Conservation (phyloP, 2,888 invertebrate genomes). For the Clepsis dumicolana region DNA sequence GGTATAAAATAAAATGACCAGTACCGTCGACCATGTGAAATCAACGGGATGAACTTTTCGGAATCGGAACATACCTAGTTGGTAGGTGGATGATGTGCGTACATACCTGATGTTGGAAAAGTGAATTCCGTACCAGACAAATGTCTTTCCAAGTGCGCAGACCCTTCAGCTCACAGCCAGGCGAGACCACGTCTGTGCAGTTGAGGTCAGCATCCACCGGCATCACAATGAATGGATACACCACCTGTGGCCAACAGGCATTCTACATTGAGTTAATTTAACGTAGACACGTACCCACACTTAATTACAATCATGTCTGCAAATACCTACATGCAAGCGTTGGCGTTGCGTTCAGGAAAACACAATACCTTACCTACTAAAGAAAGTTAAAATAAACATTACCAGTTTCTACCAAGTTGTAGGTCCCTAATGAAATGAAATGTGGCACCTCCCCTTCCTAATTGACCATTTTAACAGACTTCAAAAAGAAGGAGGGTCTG, state of each 20-base stretch:
- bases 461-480: too few species aligned
- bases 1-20: constrained; percentile 1
- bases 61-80: not conserved
- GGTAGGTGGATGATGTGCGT: constrained; percentile 44
- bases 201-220: constrained; percentile 86
- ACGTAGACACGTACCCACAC: constrained; percentile 18
- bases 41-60: not conserved
- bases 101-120: constrained; percentile 83
- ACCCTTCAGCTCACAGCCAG: constrained; percentile 84
- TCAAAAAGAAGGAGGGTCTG: too few species aligned
- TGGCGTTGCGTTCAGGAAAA: constrained; percentile 28
- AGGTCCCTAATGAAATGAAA: too few species aligned
- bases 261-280: constrained; percentile 36
- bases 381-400: constrained; percentile 15
- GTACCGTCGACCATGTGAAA: not conserved
- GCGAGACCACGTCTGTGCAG: constrained; percentile 85
- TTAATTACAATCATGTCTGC: constrained; percentile 29
- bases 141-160: constrained; percentile 85
- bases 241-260: constrained; percentile 69
- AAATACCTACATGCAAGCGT: constrained; percentile 31
- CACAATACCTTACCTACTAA: constrained; percentile 25
- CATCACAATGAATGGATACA: constrained; percentile 86
- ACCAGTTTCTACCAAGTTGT: not conserved
- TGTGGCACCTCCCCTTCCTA: too few species aligned
- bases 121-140: constrained; percentile 84